Evolutionary conservation across 2,113 vertebrate genomes (phyloP).

Genomic region (Calcarius ornatus): DNA sequence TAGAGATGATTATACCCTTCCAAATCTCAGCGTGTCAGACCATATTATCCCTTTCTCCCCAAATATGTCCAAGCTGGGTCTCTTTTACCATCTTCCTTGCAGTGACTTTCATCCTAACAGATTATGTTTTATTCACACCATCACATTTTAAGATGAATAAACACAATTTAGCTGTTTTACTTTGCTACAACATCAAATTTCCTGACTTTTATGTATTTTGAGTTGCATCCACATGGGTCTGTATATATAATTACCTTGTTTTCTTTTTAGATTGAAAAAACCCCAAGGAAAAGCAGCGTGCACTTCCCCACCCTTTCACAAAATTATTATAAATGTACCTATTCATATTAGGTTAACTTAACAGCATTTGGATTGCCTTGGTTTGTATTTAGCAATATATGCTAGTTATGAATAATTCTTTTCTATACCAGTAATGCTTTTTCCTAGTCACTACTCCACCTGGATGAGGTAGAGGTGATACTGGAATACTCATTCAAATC

Average conservation of each 20-base stretch:
- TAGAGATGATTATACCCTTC: constrained; percentile 21
- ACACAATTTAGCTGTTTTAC: constrained; percentile 11
- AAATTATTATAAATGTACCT: constrained; percentile 11
- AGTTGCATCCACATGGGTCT: background rate
- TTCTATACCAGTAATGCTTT: background rate
- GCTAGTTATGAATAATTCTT: background rate
- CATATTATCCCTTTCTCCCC: background rate
- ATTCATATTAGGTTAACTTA: constrained; percentile 7
- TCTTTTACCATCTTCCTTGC: background rate
- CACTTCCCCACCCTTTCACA: background rate
- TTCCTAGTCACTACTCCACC: background rate
- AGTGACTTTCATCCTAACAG: background rate
- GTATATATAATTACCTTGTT: constrained; percentile 11
- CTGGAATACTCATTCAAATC: background rate
- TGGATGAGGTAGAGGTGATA: background rate
- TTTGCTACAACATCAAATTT: background rate
- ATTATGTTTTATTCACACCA: constrained; percentile 30
- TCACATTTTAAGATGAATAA: constrained; percentile 33
- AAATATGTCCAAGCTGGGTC: background rate
- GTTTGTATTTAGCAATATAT: background rate
- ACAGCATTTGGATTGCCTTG: background rate
- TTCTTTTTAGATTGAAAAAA: constrained; percentile 41
- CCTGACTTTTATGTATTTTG: constrained; percentile 32
- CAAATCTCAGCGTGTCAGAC: constrained; percentile 13
- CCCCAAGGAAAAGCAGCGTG: background rate